Conservation (phyloP, 2,113 vertebrate genomes). For the Brachyistius frenatus region DNA sequence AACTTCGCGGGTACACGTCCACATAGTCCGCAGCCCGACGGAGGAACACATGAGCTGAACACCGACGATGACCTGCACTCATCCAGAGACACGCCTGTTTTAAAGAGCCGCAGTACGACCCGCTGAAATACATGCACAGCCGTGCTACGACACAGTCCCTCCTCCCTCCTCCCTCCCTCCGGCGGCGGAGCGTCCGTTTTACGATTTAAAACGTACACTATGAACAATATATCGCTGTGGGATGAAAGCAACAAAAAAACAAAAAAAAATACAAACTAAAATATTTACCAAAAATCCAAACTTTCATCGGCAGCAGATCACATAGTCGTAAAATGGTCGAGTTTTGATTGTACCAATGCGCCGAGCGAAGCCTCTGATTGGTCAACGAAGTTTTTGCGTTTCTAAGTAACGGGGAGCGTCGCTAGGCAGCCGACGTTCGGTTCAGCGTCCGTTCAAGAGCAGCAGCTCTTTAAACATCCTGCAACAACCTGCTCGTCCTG, state of each 20-base stretch:
- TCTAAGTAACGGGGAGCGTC: slow-evolving; percentile 71
- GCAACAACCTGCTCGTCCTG: no score
- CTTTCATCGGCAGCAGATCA: background rate
- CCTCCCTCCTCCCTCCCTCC: background rate
- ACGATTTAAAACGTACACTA: background rate
- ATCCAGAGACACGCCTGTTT: slow-evolving; percentile 58
- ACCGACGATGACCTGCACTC: background rate
- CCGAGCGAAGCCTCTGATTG: slow-evolving; percentile 75
- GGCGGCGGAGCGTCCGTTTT: background rate
- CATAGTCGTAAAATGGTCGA: background rate
- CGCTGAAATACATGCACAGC: slow-evolving; percentile 24
- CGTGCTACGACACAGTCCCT: slow-evolving; percentile 29
- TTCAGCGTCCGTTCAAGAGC: background rate
- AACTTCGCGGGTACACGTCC: slow-evolving; percentile 51
- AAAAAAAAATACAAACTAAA: background rate
- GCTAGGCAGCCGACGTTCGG: slow-evolving; percentile 9
- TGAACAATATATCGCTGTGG: fast-evolving
- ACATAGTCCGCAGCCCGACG: slow-evolving; percentile 50
- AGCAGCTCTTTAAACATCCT: no score
- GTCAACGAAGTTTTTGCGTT: slow-evolving; percentile 78
- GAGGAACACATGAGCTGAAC: background rate
- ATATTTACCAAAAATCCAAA: background rate
- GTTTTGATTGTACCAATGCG: slow-evolving; percentile 74
- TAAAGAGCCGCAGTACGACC: slow-evolving; percentile 80
- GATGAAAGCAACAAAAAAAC: background rate